Evolutionary conservation across 23 tunicate genomes (phyloP).

Genomic region (Corella eumyota): DNA sequence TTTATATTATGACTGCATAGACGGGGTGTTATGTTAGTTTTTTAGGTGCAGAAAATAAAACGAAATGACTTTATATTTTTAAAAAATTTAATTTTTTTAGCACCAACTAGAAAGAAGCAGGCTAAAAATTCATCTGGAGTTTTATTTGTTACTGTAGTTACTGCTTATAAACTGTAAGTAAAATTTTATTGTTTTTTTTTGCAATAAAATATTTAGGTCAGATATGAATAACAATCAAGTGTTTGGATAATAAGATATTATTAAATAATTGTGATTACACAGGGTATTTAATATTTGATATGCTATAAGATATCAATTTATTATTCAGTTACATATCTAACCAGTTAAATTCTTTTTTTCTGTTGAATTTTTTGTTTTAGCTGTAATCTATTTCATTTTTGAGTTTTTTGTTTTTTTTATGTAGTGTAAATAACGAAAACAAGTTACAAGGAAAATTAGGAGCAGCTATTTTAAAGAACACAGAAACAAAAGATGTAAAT

Average conservation of each 20-base stretch:
- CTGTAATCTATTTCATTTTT: no score
- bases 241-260: no score
- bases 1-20: neutral
- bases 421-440: conserved; percentile 48
- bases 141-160: conserved; percentile 50
- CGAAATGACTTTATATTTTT: no score
- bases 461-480: conserved; percentile 61
- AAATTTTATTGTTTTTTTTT: neutral
- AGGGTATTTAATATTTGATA: no score
- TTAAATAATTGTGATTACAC: no score
- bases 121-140: conserved; percentile 30
- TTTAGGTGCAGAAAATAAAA: no score
- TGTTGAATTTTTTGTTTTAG: no score
- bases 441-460: conserved; percentile 69
- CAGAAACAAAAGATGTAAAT: conserved; percentile 70
- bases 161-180: conserved; percentile 59
- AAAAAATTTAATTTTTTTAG: conserved; percentile 6
- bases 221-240: no score
- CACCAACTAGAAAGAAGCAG: conserved; percentile 4
- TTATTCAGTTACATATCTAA: no score
- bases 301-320: no score
- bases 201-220: no score
- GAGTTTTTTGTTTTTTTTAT: neutral
- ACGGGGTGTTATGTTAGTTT: conserved; percentile 2
- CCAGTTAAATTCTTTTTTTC: no score